Percentiles rank a stretch among this genome's conserved stretches.
Evolutionary conservation across 1,140 invertebrate genomes (phyloP).

Genomic region (Saccostrea echinata): DNA sequence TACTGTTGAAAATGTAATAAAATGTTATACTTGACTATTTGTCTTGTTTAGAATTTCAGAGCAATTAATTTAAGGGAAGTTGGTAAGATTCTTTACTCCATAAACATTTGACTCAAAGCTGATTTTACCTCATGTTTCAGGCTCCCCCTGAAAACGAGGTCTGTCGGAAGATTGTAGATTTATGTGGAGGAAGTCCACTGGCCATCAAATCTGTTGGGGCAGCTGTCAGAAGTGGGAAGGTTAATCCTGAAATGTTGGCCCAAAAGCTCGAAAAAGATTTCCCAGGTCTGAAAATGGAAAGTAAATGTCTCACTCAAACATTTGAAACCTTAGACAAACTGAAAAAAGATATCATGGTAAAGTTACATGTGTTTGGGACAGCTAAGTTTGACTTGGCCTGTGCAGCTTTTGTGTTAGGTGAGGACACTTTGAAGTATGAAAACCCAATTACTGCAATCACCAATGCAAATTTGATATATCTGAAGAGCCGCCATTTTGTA

Average conservation of each 20-base stretch:
- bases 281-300: not conserved
- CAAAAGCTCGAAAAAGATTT: conserved; percentile 25
- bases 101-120: too few species aligned
- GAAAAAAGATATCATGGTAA: conserved; percentile 5
- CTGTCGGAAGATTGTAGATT: conserved; percentile 38
- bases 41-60: too few species aligned
- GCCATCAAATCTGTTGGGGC: conserved; percentile 33
- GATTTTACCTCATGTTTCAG: not conserved
- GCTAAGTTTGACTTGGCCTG: conserved; percentile 32
- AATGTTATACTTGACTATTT: too few species aligned
- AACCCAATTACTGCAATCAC: not conserved
- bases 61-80: too few species aligned
- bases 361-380: conserved; percentile 37
- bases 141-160: not conserved
- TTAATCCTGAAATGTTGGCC: conserved; percentile 35
- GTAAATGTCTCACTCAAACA: conserved; percentile 36
- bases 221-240: conserved; percentile 19
- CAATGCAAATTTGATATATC: conserved; percentile 16
- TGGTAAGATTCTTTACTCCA: too few species aligned
- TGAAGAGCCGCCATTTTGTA: conserved; percentile 45
- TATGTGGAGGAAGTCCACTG: conserved; percentile 48
- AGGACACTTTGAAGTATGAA: not conserved
- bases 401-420: conserved; percentile 45
- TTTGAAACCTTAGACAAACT: conserved; percentile 36
- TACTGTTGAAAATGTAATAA: too few species aligned